These are phyloP conservation scores for Hydroisotoma schaefferi DNA, from an alignment of 2,888 invertebrate genomes.

Conservation along the genomic window DNA sequence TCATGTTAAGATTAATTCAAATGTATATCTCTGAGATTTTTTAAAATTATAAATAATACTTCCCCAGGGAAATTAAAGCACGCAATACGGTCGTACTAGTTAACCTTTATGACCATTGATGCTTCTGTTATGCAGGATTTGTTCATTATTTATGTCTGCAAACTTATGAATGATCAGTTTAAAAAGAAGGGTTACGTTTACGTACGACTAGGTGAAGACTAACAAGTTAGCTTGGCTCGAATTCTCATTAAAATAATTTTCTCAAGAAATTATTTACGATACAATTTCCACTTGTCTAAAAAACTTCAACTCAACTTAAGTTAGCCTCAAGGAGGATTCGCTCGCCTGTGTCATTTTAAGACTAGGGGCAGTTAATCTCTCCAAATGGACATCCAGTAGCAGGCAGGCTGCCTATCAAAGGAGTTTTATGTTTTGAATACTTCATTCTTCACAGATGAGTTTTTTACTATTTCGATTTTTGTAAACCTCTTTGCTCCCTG, in stretches of 20 bases:
- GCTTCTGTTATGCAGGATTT: too few species aligned
- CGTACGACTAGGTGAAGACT: too few species aligned
- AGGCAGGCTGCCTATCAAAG: slow-evolving; percentile 10
- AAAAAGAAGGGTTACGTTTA: too few species aligned
- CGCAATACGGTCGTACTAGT: too few species aligned
- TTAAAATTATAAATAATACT: too few species aligned
- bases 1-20: too few species aligned
- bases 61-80: too few species aligned
- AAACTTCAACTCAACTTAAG: not conserved
- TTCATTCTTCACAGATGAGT: slow-evolving; percentile 9
- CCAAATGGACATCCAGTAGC: slow-evolving; percentile 12
- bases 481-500: not conserved
- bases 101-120: too few species aligned
- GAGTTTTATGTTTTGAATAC: slow-evolving; percentile 5
- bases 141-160: too few species aligned
- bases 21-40: too few species aligned
- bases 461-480: slow-evolving; percentile 1
- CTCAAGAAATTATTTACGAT: slow-evolving; percentile 1
- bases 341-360: not conserved
- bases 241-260: slow-evolving; percentile 1
- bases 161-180: too few species aligned
- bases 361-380: not conserved
- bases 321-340: not conserved
- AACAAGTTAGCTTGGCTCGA: too few species aligned
- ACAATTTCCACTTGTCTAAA: not conserved